Evolutionary conservation across 2,797 vertebrate species (phyloP).

Genomic region (Pipistrellus pipistrellus): DNA sequence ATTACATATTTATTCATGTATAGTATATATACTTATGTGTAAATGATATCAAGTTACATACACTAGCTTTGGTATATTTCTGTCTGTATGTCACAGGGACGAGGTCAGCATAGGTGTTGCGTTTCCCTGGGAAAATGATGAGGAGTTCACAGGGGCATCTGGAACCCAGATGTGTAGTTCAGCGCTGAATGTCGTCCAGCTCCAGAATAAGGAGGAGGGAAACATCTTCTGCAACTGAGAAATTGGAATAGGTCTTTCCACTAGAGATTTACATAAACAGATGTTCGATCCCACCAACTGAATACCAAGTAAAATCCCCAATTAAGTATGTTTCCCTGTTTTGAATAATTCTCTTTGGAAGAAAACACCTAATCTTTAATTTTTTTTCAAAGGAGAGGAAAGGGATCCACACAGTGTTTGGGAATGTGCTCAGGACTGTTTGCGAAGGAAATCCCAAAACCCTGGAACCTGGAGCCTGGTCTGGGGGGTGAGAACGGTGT

Average conservation of each 20-base stretch:
- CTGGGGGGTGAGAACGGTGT: fast-evolving
- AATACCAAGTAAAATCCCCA: neutral
- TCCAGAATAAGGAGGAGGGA: neutral
- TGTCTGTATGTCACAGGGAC: neutral
- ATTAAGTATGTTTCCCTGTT: neutral
- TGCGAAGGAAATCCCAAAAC: neutral
- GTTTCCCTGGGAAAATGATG: neutral
- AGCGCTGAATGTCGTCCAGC: neutral
- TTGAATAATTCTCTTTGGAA: neutral
- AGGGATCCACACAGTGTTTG: no score
- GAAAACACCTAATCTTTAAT: neutral
- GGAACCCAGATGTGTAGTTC: neutral
- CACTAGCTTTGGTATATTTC: neutral
- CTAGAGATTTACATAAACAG: neutral
- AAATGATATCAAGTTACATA: neutral
- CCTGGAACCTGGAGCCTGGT: neutral
- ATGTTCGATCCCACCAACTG: neutral
- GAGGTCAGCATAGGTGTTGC: neutral
- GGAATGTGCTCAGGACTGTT: neutral
- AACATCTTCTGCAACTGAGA: neutral
- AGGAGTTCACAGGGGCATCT: neutral
- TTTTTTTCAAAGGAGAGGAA: neutral
- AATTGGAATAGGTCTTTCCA: neutral
- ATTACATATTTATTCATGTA: neutral
- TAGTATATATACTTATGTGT: neutral